Evolutionary conservation across 2,113 vertebrate species (phyloP), one percentile per base, ranked within the genome.

Genomic region (Lethenteron camtschaticum): DNA sequence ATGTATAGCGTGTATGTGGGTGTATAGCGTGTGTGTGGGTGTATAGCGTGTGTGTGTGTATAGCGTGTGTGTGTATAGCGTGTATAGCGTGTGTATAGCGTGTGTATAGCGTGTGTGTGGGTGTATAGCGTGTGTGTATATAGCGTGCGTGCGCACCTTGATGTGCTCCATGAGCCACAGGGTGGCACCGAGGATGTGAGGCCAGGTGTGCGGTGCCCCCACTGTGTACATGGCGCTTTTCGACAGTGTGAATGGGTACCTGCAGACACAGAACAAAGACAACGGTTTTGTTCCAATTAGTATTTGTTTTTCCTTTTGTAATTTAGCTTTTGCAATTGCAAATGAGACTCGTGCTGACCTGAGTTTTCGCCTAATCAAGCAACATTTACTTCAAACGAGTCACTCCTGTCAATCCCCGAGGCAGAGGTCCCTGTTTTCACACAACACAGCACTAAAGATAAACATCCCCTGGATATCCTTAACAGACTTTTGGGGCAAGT

Each of bases 171-270:
- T 91, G 10, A 96, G 78, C 94, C 92, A 99, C 74, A 89, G 76
- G 71, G 96, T 82, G 73, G 90, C 85, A 58, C 85, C 82, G 70
- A 96, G 84, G 8, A 89, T 88, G 80, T 89, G 92, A 72, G 90
- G 94, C 90, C 90, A 96, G 0, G 88, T 96, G 71, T 99, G 92
- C 14, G 92, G 94, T 41, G 90, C 94, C 68, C 91, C 94, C 14
- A 99, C 89, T 1, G 90, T 96, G 75, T 89, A 96, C 86, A 96
- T 89, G 56, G 92, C 95, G 71, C 83, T 87, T 80, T 96, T 96
- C 11, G 92, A 91, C 71, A 96, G 77, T 56, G 83, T 74, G 79
- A 95, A 96, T 8, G 88, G 89, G 76, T 96, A 96, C 76, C 92
- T 96, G 71, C 3, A 75, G 74, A 57, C 8, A 69, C 72, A 68